Evolutionary conservation across 2,888 invertebrate species (phyloP).

Genomic region (Tachystola acroxantha): DNA sequence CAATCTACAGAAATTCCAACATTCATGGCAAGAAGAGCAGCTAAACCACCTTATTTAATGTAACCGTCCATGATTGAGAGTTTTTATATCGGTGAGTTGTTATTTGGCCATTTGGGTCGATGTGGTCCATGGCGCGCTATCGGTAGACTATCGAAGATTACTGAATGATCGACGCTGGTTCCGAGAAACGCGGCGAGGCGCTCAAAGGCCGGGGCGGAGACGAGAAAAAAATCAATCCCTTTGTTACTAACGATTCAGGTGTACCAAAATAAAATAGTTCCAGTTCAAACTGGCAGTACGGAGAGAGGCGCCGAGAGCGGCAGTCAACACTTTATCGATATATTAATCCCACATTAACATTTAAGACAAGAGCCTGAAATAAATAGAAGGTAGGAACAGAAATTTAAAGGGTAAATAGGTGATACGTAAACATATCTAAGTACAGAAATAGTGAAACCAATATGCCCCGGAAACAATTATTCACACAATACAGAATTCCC

Average conservation of each 20-base stretch:
- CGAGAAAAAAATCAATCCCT: conserved; percentile 64
- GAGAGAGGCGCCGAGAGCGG: conserved; percentile 43
- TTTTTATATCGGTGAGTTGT: conserved; percentile 12
- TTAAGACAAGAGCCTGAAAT: conserved; percentile 8
- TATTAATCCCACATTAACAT: too few relatives aligned
- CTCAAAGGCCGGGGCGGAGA: conserved; percentile 55
- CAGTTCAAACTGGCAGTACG: conserved; percentile 44
- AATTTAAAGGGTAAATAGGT: too few relatives aligned
- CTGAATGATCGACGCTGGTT: conserved; percentile 58
- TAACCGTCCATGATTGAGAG: conserved; percentile 13
- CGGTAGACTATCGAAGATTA: conserved; percentile 49
- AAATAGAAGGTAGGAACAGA: too few relatives aligned
- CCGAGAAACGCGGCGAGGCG: conserved; percentile 59
- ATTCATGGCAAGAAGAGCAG: background rate
- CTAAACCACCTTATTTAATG: conserved; percentile 8
- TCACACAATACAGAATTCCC: too few relatives aligned
- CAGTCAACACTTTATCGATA: conserved; percentile 20
- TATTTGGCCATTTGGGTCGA: conserved; percentile 12
- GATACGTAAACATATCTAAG: too few relatives aligned
- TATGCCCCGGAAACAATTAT: too few relatives aligned
- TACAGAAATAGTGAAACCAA: too few relatives aligned
- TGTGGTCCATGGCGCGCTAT: conserved; percentile 24
- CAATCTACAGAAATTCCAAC: conserved; percentile 6
- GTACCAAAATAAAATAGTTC: conserved; percentile 61
- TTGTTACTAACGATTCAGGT: conserved; percentile 75